phyloP scores from a whole-genome alignment of 2,797 vertebrate genomes.

The Ceryle rudis region DNA sequence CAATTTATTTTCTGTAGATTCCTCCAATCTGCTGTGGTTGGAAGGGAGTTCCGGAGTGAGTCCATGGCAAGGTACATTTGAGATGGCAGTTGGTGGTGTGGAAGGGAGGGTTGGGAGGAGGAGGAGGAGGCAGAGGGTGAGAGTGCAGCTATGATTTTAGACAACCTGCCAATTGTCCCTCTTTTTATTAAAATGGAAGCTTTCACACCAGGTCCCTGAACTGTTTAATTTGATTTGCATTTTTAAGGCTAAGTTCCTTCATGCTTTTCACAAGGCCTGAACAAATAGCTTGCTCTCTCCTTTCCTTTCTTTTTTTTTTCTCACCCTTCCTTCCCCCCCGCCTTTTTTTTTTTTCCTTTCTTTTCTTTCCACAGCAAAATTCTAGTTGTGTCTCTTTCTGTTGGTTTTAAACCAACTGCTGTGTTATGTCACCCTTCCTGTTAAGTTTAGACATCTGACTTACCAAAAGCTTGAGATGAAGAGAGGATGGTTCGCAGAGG shows the following conservation, averaged over 20 bases:
- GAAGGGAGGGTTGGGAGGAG: neutral
- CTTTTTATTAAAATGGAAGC: conserved; percentile 50
- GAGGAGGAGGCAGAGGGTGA: conserved; percentile 12
- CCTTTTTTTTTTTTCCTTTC: neutral
- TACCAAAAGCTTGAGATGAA: neutral
- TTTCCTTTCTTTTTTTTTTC: neutral
- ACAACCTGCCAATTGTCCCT: conserved; percentile 71
- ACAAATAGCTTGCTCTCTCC: conserved; percentile 52
- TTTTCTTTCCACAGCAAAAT: conserved; percentile 14
- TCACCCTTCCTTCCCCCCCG: too few relatives aligned
- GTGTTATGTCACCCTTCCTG: conserved; percentile 79
- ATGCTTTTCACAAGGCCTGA: conserved; percentile 7
- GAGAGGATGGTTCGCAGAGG: neutral
- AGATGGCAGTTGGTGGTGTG: conserved; percentile 49
- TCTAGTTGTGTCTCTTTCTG: conserved; percentile 49
- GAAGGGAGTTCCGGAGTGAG: conserved; percentile 55
- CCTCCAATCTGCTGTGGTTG: conserved; percentile 55
- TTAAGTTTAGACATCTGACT: conserved; percentile 65
- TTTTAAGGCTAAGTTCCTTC: conserved; percentile 76
- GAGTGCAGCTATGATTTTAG: conserved; percentile 42
- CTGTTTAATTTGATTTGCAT: conserved; percentile 75
- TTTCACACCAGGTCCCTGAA: conserved; percentile 49
- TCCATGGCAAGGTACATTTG: conserved; percentile 78
- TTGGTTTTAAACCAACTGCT: conserved; percentile 73
- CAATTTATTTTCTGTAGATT: conserved; percentile 64